Conservation (phyloP, 2,797 vertebrate species). For the Heteromormyrus szaboi region DNA sequence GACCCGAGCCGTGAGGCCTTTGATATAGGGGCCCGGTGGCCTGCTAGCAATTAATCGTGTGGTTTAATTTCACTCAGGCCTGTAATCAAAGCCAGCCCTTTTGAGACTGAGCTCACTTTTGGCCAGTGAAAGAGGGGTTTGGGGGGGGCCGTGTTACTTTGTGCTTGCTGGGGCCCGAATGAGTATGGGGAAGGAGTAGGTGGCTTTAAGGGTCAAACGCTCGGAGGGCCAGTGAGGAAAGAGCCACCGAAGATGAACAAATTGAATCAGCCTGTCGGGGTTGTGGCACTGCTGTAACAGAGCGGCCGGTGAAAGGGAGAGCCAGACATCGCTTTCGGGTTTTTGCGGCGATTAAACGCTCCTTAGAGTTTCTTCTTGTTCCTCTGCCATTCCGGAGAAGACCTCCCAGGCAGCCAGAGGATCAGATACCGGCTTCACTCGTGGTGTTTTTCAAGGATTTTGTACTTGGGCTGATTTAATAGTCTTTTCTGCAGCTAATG, state of each 20-base stretch:
- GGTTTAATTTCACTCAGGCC: conserved; percentile 37
- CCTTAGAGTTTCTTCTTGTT: background rate
- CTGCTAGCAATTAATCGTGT: conserved; percentile 52
- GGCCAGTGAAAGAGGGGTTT: background rate
- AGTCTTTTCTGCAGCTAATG: background rate
- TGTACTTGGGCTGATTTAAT: background rate
- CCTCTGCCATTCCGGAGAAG: background rate
- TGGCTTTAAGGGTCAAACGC: background rate
- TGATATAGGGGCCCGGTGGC: conserved; percentile 37
- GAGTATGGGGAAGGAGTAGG: background rate
- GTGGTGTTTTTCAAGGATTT: background rate
- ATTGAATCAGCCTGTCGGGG: background rate
- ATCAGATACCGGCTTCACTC: background rate
- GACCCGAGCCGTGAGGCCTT: conserved; percentile 35
- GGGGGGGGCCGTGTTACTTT: background rate
- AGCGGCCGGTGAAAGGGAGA: background rate
- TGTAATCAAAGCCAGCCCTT: conserved; percentile 53
- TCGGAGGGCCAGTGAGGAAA: background rate
- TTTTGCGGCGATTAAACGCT: background rate
- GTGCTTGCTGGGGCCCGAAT: background rate
- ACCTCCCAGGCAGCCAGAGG: background rate
- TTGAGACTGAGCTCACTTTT: conserved; percentile 13
- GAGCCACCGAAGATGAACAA: conserved; percentile 16
- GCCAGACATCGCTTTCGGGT: background rate
- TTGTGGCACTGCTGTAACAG: background rate